A percentile compares a stretch with the other conserved stretches of the same genome.
phyloP scores from a whole-genome alignment of 1,140 invertebrate genomes.

The Chrysomallon squamiferum region DNA sequence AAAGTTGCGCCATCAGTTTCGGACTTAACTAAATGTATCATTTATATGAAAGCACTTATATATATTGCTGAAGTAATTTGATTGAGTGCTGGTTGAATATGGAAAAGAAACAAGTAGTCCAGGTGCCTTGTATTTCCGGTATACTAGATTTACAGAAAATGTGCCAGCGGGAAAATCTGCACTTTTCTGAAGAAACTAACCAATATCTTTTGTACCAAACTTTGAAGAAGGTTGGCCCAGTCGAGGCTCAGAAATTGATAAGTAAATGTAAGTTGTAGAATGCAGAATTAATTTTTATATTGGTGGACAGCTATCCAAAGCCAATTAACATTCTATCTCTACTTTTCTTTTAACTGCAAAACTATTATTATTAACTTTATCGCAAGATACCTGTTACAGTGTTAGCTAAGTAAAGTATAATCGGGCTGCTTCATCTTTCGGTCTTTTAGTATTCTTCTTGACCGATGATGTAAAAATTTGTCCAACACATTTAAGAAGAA shows the following conservation, averaged over 20 bases:
- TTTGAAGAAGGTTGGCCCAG: conserved; percentile 48
- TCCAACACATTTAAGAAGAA: too few relatives aligned
- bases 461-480: too few relatives aligned
- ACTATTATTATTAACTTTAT: background rate
- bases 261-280: conserved; percentile 47
- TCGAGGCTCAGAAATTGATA: conserved; percentile 48
- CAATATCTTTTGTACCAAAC: conserved; percentile 47
- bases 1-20: conserved; percentile 3
- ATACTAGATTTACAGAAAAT: conserved; percentile 42
- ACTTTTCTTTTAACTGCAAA: background rate
- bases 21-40: background rate
- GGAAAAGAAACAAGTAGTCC: conserved; percentile 1
- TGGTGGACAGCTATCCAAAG: background rate
- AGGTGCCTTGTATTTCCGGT: conserved; percentile 45
- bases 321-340: background rate
- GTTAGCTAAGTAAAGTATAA: too few relatives aligned
- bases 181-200: conserved; percentile 53
- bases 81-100: background rate
- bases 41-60: background rate
- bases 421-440: too few relatives aligned
- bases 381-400: too few relatives aligned
- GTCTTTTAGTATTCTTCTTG: too few relatives aligned
- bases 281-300: background rate
- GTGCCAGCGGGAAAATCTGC: conserved; percentile 37
- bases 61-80: background rate